Evolutionary conservation across 2,888 invertebrate genomes (phyloP), one percentile per base, ranked within the genome.

Genomic region (Pammene aurita): DNA sequence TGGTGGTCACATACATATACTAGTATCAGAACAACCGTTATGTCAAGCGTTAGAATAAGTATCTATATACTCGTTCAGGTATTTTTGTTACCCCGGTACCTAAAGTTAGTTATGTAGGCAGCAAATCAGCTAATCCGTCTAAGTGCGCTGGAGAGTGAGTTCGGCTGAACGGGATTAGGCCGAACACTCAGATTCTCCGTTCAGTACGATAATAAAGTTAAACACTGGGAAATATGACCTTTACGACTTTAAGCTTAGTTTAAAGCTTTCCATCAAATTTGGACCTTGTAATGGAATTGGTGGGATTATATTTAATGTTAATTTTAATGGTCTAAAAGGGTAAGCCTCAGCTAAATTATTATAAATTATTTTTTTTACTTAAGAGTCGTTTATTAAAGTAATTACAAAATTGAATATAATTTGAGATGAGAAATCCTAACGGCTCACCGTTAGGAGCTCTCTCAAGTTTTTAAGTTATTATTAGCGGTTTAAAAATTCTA

Each of bases 201-300:
- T 63, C 50, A 34, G 18, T 41, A 18, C 42, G 57, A 57, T 64
- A 68, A 64, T 68, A 58, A 68, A 68, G 68, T 64, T 64, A 68
- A 68, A 64, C 44, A 38, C 57, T 57, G 35, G 14, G 57, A 68
- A 68, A 68, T 68, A 64, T 68, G 63, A 68, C 68, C 63, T 68
- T 64, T 68, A 64, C 57, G 52, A 38, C 57, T 44, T 46, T 11
- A 52, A 10, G 60, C 13, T 58, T 46, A 68, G 52, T 52, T 64
- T 68, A 26, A 35, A 18, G 68, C 62, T 35, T 58, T 52, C 35
- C 52, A 46, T 68, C 18, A 64, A 68, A 57, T 58, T 63, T 60
- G 35, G 35, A 48, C 50, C 42, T 13, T n/a, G 44, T 35, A 52
- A 48, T 46, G 35, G 34, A 50, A 38, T 41, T 52, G 38, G 13